phyloP scores from a whole-genome alignment of 2,888 invertebrate genomes.

The Macrophya annulata region DNA sequence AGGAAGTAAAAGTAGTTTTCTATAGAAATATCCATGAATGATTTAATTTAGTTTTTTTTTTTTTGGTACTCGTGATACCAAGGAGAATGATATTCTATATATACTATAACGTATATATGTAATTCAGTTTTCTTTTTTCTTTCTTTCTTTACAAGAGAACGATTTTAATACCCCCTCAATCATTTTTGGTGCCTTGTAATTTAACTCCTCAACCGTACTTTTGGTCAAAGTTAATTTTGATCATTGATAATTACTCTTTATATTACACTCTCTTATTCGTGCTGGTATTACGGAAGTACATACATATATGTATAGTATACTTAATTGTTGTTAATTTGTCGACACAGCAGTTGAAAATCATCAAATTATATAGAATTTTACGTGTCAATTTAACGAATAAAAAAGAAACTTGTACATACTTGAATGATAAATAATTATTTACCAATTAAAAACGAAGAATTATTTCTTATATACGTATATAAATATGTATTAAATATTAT shows the following conservation, averaged over 20 bases:
- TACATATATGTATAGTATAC: too few species aligned
- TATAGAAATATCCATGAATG: too few species aligned
- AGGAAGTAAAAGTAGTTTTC: too few species aligned
- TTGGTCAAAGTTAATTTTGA: background rate
- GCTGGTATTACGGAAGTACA: too few species aligned
- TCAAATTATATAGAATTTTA: background rate
- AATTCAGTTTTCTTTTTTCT: background rate
- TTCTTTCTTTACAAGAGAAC: background rate
- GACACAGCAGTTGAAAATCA: constrained; percentile 9
- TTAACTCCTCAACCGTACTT: background rate
- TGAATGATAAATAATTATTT: background rate
- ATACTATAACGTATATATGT: background rate
- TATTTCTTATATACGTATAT: too few species aligned
- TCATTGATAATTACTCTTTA: constrained; percentile 19
- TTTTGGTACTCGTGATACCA: too few species aligned
- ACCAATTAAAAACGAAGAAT: background rate
- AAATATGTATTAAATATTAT: too few species aligned
- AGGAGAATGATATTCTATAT: background rate
- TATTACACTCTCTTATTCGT: background rate
- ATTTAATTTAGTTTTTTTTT: too few species aligned
- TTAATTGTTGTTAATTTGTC: constrained; percentile 6
- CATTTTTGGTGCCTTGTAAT: constrained; percentile 9
- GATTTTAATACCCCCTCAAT: background rate
- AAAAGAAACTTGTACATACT: background rate
- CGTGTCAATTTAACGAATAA: constrained; percentile 5